phyloP scores from a whole-genome alignment of 2,888 invertebrate genomes.

The Andrena trimmerana region DNA sequence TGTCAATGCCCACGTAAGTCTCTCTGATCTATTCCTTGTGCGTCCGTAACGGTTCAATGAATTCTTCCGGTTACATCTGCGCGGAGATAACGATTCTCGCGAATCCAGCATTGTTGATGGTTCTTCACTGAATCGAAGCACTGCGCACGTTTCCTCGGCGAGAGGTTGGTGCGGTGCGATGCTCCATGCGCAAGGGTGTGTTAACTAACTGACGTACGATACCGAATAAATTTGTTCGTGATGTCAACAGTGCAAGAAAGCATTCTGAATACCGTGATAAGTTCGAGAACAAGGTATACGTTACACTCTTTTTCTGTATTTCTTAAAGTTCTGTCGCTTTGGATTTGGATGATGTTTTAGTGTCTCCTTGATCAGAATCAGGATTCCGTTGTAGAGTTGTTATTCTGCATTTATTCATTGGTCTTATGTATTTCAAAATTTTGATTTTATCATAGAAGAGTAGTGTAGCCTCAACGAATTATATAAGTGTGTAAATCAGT shows the following conservation, averaged over 20 bases:
- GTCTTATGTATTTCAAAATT: too few species aligned
- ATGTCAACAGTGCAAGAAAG: constrained; percentile 18
- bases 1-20: constrained; percentile 82
- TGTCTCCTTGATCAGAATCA: neutral
- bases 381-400: neutral
- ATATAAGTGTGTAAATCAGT: too few species aligned
- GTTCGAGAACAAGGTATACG: neutral
- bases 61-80: neutral
- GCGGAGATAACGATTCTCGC: neutral
- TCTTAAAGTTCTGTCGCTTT: neutral
- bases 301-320: neutral
- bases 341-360: neutral
- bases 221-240: too few species aligned
- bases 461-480: too few species aligned
- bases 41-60: neutral
- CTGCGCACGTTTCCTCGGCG: constrained; percentile 17
- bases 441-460: too few species aligned
- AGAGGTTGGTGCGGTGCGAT: constrained; percentile 14
- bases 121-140: constrained; percentile 5
- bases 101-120: neutral
- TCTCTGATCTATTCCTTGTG: constrained; percentile 14
- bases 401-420: too few species aligned
- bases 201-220: neutral
- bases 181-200: constrained; percentile 37
- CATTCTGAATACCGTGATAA: too few species aligned